A percentile compares a stretch with the other conserved stretches of the same genome.
phyloP scores from a whole-genome alignment of 1,140 invertebrate genomes.

The Aphelinus certus region DNA sequence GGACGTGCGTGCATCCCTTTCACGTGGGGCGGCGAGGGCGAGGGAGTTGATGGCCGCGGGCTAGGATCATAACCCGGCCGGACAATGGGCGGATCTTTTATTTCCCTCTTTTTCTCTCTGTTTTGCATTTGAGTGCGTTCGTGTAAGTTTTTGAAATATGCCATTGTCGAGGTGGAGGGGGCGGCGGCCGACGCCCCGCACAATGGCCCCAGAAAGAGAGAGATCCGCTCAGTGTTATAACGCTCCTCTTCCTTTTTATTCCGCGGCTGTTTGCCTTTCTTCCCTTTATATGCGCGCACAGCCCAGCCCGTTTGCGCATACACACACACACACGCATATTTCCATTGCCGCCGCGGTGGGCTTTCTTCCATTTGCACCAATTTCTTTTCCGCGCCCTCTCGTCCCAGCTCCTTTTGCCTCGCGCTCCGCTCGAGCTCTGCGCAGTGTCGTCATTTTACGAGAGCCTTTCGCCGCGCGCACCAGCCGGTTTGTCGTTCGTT shows the following conservation, averaged over 20 bases:
- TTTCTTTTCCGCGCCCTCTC: neutral
- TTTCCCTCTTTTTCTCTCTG: neutral
- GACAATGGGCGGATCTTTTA: too few relatives aligned
- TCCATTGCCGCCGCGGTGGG: neutral
- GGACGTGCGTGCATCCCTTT: neutral
- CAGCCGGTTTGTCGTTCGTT: constrained; percentile 26
- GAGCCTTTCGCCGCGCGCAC: constrained; percentile 29
- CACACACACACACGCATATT: too few relatives aligned
- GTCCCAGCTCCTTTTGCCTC: too few relatives aligned
- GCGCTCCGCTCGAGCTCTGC: too few relatives aligned
- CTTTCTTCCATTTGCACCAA: neutral
- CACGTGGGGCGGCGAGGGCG: neutral
- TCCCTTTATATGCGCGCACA: neutral
- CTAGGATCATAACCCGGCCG: too few relatives aligned
- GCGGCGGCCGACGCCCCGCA: constrained; percentile 15
- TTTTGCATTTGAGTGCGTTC: constrained; percentile 14
- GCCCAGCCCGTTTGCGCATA: too few relatives aligned
- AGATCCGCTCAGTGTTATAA: neutral
- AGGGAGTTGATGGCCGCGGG: neutral
- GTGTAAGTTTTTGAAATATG: constrained; percentile 42
- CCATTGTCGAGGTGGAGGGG: constrained; percentile 35
- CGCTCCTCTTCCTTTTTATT: constrained; percentile 24
- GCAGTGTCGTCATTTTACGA: constrained; percentile 15
- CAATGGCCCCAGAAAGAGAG: neutral
- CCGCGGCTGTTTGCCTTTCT: constrained; percentile 32